Evolutionary conservation across 2,888 invertebrate species (phyloP).

Genomic region (Sminthurides aquaticus): DNA sequence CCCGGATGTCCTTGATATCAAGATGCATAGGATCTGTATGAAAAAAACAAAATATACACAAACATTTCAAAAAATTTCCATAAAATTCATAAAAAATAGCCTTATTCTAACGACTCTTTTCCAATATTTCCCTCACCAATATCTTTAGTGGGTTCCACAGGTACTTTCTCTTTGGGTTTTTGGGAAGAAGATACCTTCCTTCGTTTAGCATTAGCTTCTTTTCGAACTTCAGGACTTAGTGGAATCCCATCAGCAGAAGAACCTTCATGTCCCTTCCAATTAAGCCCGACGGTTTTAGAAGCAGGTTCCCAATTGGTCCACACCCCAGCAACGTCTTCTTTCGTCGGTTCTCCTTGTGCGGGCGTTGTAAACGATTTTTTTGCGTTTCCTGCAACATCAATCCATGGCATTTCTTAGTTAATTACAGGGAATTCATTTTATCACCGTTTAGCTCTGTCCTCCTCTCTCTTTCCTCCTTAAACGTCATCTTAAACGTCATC

Average conservation of each 20-base stretch:
- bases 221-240: background rate
- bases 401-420: background rate
- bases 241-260: background rate
- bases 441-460: no score
- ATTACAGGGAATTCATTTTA: no score
- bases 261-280: background rate
- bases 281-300: background rate
- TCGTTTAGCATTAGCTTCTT: background rate
- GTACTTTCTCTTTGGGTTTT: no score
- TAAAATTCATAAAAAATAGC: background rate
- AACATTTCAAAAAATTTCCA: background rate
- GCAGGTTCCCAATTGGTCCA: constrained; percentile 8
- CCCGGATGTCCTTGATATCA: constrained; percentile 8
- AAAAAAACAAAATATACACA: background rate
- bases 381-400: no score
- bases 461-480: no score
- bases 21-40: constrained; percentile 3
- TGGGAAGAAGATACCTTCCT: no score
- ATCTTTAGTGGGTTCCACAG: background rate
- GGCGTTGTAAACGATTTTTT: no score
- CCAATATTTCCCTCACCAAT: background rate
- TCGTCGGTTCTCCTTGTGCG: background rate
- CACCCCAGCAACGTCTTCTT: background rate
- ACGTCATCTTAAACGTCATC: no score
- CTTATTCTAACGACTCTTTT: background rate